A percentile compares a stretch with the other conserved stretches of the same genome.
Evolutionary conservation across 23 tunicate species (phyloP).

Genomic region (Styela clava): DNA sequence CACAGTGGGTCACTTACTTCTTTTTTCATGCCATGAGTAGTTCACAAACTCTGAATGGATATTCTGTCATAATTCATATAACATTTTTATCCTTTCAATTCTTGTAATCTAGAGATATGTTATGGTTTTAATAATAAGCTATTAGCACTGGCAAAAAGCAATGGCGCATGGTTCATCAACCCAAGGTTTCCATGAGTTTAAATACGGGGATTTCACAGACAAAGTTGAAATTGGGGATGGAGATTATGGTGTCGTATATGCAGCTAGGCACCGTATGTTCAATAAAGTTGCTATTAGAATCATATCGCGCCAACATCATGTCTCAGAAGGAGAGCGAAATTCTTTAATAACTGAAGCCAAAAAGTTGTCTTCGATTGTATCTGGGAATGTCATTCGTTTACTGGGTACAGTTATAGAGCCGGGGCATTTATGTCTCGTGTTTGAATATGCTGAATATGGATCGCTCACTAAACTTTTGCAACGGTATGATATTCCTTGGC

Average conservation of each 20-base stretch:
- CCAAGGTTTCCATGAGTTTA: neutral
- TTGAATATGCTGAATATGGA: conserved; percentile 56
- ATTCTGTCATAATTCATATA: too few relatives aligned
- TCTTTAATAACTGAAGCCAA: conserved; percentile 36
- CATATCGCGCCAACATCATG: neutral
- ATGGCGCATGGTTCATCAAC: neutral
- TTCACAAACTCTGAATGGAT: too few relatives aligned
- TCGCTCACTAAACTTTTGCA: conserved; percentile 28
- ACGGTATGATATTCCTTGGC: conserved; percentile 26
- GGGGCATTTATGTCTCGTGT: conserved; percentile 48
- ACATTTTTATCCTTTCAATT: too few relatives aligned
- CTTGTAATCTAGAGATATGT: too few relatives aligned
- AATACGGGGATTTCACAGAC: neutral
- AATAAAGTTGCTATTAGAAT: conserved; percentile 20
- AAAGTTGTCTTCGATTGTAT: conserved; percentile 8
- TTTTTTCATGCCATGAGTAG: too few relatives aligned
- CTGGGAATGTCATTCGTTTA: conserved; percentile 26
- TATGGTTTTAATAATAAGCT: too few relatives aligned
- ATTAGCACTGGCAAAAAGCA: too few relatives aligned
- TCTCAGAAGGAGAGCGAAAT: neutral
- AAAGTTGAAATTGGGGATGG: neutral
- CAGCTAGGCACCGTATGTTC: neutral
- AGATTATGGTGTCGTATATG: conserved; percentile 12
- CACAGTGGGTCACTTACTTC: too few relatives aligned
- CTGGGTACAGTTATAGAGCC: conserved; percentile 51